These are phyloP conservation scores for Fringilla coelebs DNA, from an alignment of 2,797 vertebrate species.

Conservation along the genomic window DNA sequence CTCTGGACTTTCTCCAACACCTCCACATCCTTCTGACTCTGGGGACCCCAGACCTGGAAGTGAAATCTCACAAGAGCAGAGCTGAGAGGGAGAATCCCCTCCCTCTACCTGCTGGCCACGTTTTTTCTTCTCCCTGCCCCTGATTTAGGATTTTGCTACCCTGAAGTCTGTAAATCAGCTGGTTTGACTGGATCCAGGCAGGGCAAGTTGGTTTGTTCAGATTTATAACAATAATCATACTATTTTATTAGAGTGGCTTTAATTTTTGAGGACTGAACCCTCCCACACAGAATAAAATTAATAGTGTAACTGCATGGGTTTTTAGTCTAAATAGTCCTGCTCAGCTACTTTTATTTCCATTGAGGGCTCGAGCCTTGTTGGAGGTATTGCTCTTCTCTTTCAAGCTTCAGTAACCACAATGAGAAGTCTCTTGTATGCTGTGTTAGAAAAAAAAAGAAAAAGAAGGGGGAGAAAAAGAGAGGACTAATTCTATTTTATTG, in stretches of 20 bases:
- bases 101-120: accelerated
- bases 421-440: background rate
- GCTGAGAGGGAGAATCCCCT: background rate
- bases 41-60: background rate
- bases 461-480: accelerated
- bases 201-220: background rate
- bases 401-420: background rate
- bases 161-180: background rate
- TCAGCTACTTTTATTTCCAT: background rate
- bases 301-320: background rate
- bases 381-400: background rate
- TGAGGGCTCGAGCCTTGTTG: accelerated
- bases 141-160: background rate
- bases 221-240: accelerated
- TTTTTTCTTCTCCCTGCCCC: background rate
- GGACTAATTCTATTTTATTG: background rate
- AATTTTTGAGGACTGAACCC: background rate
- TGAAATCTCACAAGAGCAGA: background rate
- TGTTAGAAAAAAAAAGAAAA: background rate
- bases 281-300: background rate
- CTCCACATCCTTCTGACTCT: background rate
- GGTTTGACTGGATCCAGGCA: background rate
- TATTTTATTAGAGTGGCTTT: background rate
- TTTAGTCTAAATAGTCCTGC: background rate
- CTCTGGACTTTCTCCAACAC: background rate